Conservation (phyloP, 2,888 invertebrate species). For the Deilephila elpenor region DNA sequence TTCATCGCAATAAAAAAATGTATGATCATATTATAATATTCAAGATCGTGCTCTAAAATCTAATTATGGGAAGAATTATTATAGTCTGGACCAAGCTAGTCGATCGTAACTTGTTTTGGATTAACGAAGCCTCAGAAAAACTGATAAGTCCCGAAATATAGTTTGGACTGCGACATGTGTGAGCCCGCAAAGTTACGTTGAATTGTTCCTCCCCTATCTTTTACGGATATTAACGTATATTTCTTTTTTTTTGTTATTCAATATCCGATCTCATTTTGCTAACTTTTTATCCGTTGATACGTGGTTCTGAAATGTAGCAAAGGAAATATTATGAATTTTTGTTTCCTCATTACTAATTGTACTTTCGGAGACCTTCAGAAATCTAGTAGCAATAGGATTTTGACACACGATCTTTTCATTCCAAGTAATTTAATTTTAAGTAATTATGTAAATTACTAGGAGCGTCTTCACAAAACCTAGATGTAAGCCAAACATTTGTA, state of each 20-base stretch:
- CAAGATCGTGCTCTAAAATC: too few species aligned
- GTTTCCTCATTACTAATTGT: too few species aligned
- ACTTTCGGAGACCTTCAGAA: too few species aligned
- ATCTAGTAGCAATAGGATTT: too few species aligned
- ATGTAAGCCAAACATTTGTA: slow-evolving; percentile 1
- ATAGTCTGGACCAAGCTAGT: too few species aligned
- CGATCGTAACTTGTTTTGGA: too few species aligned
- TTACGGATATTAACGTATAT: not conserved
- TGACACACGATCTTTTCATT: too few species aligned
- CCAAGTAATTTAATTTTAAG: too few species aligned
- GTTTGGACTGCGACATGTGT: not conserved
- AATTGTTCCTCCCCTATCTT: not conserved
- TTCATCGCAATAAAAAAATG: too few species aligned
- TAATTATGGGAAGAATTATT: too few species aligned
- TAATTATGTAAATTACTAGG: not conserved
- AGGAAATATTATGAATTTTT: not conserved
- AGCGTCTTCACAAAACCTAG: slow-evolving; percentile 5
- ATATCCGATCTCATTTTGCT: not conserved
- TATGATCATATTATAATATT: too few species aligned
- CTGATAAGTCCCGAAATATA: not conserved
- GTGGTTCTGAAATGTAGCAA: not conserved
- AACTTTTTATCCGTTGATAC: not conserved
- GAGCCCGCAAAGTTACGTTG: not conserved
- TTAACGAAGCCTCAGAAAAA: too few species aligned
- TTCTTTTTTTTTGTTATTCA: not conserved